phyloP scores from a whole-genome alignment of 2,888 invertebrate species.

The Asteroscopus sphinx region DNA sequence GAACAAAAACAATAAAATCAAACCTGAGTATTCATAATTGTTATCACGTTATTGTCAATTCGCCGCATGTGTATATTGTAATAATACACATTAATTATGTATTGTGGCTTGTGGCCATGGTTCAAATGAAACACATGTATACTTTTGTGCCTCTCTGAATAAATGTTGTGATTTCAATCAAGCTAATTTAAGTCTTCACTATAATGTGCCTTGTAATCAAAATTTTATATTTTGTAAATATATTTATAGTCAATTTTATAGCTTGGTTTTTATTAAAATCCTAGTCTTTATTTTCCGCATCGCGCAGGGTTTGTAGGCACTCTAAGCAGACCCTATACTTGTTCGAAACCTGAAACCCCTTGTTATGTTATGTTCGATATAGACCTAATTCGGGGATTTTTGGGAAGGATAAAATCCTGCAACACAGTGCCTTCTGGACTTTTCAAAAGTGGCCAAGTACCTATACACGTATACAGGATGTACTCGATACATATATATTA shows the following conservation, averaged over 20 bases:
- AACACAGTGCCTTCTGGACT: no score
- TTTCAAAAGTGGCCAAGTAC: no score
- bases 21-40: no score
- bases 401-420: no score
- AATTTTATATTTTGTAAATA: slow-evolving; percentile 78
- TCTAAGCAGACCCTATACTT: no score
- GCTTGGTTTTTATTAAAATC: slow-evolving; percentile 26
- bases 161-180: slow-evolving; percentile 55
- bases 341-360: no score
- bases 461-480: no score
- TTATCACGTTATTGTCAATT: slow-evolving; percentile 1
- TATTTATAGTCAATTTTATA: slow-evolving; percentile 59
- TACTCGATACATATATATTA: no score
- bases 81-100: slow-evolving; percentile 9
- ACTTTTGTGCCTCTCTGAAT: slow-evolving; percentile 51
- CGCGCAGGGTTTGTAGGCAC: no score
- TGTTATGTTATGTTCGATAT: no score
- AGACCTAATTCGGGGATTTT: no score
- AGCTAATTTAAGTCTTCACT: slow-evolving; percentile 43
- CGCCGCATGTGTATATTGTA: slow-evolving; percentile 7
- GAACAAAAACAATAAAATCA: background rate
- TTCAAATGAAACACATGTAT: slow-evolving; percentile 1
- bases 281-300: no score
- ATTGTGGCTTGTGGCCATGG: slow-evolving; percentile 12
- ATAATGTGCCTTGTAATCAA: slow-evolving; percentile 71